Base-by-base conservation (phyloP, 2,113 vertebrate species). In the Scatophagus argus region DNA sequence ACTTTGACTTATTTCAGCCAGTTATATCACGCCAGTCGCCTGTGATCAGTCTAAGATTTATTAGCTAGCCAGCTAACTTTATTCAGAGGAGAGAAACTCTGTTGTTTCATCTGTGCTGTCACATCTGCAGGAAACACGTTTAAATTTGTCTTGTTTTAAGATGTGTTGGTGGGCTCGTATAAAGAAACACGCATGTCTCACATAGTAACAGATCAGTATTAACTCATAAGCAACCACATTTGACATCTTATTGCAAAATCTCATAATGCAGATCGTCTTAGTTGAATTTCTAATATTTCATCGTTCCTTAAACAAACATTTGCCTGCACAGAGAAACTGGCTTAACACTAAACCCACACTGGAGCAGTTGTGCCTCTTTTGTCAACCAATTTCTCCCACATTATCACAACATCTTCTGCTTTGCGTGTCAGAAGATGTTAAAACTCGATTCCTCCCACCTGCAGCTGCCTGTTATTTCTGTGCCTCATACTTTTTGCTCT, bases 361-460 rank as follows among this genome's bases (percentile, higher is more conserved):
- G 69, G 44, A 76, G 81, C 84, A 78, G 71, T 80, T 70, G 69
- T 43, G 75, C 59, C 51, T 88, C 80, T 21, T 82, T 70, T 74
- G 74, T 86, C 73, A 69, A 82, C 65, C 83, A 43, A 49, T 69
- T 64, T 83, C 82, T 78, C 90, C 75, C 87, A 85, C 85, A 21
- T 80, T 81, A 89, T 80, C 83, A 84, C 80, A 59, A 27, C 76
- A 68, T 83, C 87, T 77, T 69, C 64, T 61, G 17, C 63, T 83
- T 23, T 38, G 0, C 38, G 5, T 87, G 71, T 83, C 81, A 77
- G 71, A 80, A 79, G 77, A 88, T 41, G 83, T 74, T 88, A 21
- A 44, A n/a, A 58, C 58, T n/a, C 51, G 23, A 67, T 77, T 81
- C 88, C 91, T 88, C 91, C 91, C 88, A 92, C 91, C 84, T 86